These are phyloP conservation scores for Sturnira hondurensis DNA, from an alignment of 2,113 vertebrate species.

Conservation along the genomic window DNA sequence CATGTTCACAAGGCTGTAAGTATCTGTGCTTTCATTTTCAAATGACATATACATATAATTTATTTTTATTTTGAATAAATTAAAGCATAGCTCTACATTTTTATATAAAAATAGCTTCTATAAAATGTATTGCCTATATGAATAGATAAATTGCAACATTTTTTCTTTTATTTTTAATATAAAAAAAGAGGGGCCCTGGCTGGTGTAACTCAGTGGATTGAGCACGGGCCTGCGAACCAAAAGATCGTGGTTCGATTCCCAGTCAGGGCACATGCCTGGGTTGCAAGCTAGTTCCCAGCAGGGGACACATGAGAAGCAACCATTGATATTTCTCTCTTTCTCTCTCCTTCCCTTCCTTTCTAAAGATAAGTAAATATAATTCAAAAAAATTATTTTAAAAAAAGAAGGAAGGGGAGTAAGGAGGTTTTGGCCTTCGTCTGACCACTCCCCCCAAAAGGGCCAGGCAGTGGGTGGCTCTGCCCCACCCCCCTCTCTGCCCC, in stretches of 20 bases:
- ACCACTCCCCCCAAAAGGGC: too few species aligned
- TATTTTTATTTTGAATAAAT: neutral
- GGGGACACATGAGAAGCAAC: too few species aligned
- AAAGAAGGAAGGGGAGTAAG: neutral
- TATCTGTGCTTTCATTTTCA: conserved; percentile 19
- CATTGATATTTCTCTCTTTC: too few species aligned
- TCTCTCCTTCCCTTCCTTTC: too few species aligned
- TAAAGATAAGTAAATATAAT: too few species aligned
- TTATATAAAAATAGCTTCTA: neutral
- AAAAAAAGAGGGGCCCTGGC: too few species aligned
- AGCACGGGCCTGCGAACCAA: too few species aligned
- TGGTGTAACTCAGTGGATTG: too few species aligned
- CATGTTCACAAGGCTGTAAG: neutral
- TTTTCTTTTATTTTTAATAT: neutral
- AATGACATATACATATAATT: neutral
- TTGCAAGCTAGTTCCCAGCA: too few species aligned
- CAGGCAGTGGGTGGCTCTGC: neutral
- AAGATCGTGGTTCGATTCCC: too few species aligned
- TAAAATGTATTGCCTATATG: neutral
- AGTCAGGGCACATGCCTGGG: too few species aligned
- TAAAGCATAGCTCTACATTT: neutral
- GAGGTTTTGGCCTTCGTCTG: neutral
- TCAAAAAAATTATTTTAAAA: too few species aligned
- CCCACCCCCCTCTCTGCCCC: neutral
- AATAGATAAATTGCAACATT: neutral